Evolutionary conservation across 2,797 vertebrate species (phyloP).

Genomic region (Danio kyathit): DNA sequence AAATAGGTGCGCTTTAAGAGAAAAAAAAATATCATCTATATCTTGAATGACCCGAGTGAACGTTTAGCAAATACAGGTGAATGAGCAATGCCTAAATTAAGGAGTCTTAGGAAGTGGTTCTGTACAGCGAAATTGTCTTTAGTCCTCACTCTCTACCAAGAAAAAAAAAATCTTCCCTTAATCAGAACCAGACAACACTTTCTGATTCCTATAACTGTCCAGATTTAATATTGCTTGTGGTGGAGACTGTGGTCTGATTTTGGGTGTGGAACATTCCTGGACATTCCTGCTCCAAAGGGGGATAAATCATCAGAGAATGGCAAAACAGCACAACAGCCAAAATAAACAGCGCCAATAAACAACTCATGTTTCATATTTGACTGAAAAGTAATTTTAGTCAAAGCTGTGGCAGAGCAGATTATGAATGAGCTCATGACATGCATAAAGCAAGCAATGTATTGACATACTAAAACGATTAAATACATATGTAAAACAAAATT

Average conservation of each 20-base stretch:
- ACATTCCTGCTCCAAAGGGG: slow-evolving; percentile 23
- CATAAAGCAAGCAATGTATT: neutral
- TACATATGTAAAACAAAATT: neutral
- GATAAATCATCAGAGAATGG: slow-evolving; percentile 17
- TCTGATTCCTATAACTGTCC: slow-evolving; percentile 28
- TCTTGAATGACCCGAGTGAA: too few species aligned
- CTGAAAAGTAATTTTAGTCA: neutral
- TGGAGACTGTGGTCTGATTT: slow-evolving; percentile 23
- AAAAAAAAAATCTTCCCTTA: neutral
- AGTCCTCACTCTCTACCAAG: neutral
- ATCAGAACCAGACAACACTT: slow-evolving; percentile 3
- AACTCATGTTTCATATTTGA: neutral
- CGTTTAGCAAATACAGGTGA: too few species aligned
- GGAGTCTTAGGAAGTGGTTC: neutral
- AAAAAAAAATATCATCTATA: too few species aligned
- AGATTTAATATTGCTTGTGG: slow-evolving; percentile 36
- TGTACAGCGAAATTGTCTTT: neutral
- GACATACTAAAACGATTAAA: neutral
- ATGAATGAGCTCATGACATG: neutral
- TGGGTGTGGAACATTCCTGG: slow-evolving; percentile 30
- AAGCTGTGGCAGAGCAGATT: neutral
- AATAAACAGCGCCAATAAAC: slow-evolving; percentile 26
- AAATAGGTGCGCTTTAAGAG: too few species aligned
- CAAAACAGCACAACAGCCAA: slow-evolving; percentile 3
- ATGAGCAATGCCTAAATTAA: neutral